Evolutionary conservation across 2,113 vertebrate species (phyloP), one percentile per base, ranked within the genome.

Genomic region (Myanophis thanlyinensis): DNA sequence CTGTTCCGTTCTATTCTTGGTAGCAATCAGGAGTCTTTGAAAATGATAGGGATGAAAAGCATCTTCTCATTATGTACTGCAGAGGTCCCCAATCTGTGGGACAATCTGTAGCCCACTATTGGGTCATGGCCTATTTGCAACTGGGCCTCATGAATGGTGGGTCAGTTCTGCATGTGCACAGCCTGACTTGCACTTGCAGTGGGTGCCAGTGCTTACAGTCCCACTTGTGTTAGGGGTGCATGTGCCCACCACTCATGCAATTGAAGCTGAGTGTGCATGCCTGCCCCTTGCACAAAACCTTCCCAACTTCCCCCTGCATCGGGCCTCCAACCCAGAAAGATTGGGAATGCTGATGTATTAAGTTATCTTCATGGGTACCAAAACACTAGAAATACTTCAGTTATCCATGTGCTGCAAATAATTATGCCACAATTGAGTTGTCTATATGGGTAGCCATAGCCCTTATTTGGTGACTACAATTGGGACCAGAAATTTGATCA

Each of bases 391-490:
- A 97, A 94, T 95, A 96, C 96, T 94, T 97, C 97, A 96, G 97
- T 95, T 97, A 97, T 96, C 97, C 96, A 97, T 96, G 96, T 91
- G 95, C 91, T 94, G 95, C 95, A 97, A 95, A 97, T 97, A 97
- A 97, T 97, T 97, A 97, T 97, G 96, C 97, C 97, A 97, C 97
- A 97, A 98, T 96, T 97, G 96, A 97, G 97, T 35, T 96, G 96
- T 97, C 97, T 97, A 96, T 9, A 80, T 40, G 35, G 5, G 35
- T 80, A 73, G n/a, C 6, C 5, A 18, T 80, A 73, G n/a, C 6
- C 5, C 62, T 73, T 15, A 35, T 73, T 80, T 40, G 22, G 67
- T 20, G 18, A 80, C 18, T 20, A 67, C 12, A 40, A 80, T 40
- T 80, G 35, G 67, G 6, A 80, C 13, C 62, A 20, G 35, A 18